A percentile compares a stretch with the other conserved stretches of the same genome.
Conservation (phyloP, 2,888 invertebrate genomes). For the Diplazon laetatorius region DNA sequence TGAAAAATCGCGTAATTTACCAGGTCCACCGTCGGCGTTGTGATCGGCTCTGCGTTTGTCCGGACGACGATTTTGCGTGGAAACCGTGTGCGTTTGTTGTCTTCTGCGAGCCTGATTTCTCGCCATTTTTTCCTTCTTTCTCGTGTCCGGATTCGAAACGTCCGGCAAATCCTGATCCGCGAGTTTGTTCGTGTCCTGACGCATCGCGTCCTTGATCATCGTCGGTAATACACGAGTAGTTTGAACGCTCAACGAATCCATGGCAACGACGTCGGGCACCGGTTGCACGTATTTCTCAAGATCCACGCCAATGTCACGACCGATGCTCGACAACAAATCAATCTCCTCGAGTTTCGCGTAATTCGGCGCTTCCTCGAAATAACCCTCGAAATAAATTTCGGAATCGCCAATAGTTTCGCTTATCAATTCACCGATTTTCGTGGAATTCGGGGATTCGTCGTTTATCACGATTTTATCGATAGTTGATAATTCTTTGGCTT, state of each 20-base stretch:
- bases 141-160: conserved; percentile 81
- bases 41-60: conserved; percentile 75
- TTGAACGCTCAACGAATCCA: conserved; percentile 72
- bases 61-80: conserved; percentile 80
- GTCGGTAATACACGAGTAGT: conserved; percentile 54
- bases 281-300: conserved; percentile 80
- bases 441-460: background rate
- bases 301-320: conserved; percentile 77
- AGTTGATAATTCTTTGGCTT: conserved; percentile 74
- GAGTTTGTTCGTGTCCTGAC: conserved; percentile 78
- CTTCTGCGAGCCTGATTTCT: conserved; percentile 82
- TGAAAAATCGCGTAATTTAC: conserved; percentile 58
- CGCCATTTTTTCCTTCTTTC: conserved; percentile 84
- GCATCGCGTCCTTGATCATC: conserved; percentile 64
- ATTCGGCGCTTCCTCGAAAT: conserved; percentile 72
- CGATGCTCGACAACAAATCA: conserved; percentile 79
- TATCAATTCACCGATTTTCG: background rate
- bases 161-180: conserved; percentile 75
- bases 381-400: conserved; percentile 57
- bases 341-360: conserved; percentile 79
- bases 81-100: conserved; percentile 82
- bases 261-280: conserved; percentile 80
- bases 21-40: conserved; percentile 70
- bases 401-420: conserved; percentile 7
- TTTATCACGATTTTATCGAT: conserved; percentile 32